phyloP scores from a whole-genome alignment of 2,888 invertebrate genomes.

The Eugnorisma glareosa region DNA sequence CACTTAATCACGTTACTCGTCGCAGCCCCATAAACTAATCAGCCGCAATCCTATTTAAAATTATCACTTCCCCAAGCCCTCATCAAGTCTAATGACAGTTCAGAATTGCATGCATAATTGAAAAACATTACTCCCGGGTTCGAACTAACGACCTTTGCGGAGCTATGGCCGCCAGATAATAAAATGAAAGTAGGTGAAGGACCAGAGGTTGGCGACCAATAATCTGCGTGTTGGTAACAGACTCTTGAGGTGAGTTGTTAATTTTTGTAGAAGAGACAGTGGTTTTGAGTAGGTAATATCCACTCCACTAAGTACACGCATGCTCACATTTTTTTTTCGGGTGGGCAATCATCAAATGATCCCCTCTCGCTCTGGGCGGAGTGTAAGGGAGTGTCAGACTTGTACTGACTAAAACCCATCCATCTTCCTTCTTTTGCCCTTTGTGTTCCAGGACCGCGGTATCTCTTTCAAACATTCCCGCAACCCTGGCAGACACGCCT shows the following conservation, averaged over 20 bases:
- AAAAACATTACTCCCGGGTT: slow-evolving; percentile 54
- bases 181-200: slow-evolving; percentile 61
- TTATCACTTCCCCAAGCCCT: slow-evolving; percentile 28
- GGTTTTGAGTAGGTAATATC: background rate
- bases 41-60: slow-evolving; percentile 26
- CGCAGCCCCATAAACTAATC: slow-evolving; percentile 26
- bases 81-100: slow-evolving; percentile 55
- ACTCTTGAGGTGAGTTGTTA: slow-evolving; percentile 47
- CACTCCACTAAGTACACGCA: background rate
- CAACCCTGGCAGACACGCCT: too few relatives aligned
- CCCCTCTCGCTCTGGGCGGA: too few relatives aligned
- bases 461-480: too few relatives aligned
- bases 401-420: too few relatives aligned
- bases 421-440: too few relatives aligned
- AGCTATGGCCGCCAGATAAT: slow-evolving; percentile 49
- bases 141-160: slow-evolving; percentile 59
- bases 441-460: too few relatives aligned
- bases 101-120: slow-evolving; percentile 58
- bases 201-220: slow-evolving; percentile 54
- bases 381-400: too few relatives aligned
- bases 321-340: too few relatives aligned
- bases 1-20: background rate
- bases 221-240: slow-evolving; percentile 68
- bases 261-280: slow-evolving; percentile 41
- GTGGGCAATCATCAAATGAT: too few relatives aligned